A percentile compares a stretch with the other conserved stretches of the same genome.
Conservation (phyloP, 1,140 invertebrate genomes). For the Musca domestica region DNA sequence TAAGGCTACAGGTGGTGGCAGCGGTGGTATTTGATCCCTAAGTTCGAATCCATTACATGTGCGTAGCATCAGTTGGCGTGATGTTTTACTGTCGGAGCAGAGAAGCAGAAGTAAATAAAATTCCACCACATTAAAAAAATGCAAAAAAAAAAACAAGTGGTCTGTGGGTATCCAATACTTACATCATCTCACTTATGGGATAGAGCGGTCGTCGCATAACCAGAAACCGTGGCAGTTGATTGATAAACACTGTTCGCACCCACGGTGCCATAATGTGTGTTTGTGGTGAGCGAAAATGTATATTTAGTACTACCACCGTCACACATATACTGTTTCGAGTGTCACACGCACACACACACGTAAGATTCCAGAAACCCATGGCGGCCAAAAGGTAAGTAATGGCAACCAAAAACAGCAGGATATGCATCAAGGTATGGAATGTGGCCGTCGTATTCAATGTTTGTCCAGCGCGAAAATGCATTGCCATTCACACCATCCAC, state of each 20-base stretch:
- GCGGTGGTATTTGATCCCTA: constrained; percentile 60
- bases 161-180: constrained; percentile 26
- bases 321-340: constrained; percentile 84
- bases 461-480: no score
- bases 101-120: neutral
- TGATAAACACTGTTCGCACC: constrained; percentile 93
- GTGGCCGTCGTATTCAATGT: no score
- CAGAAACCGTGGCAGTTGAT: constrained; percentile 86
- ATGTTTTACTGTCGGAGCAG: constrained; percentile 40
- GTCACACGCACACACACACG: neutral
- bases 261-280: constrained; percentile 97
- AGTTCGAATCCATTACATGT: constrained; percentile 79
- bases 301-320: constrained; percentile 96
- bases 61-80: constrained; percentile 66
- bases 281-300: constrained; percentile 97
- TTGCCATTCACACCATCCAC: no score
- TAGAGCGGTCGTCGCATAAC: constrained; percentile 90
- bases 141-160: no score
- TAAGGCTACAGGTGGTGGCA: constrained; percentile 53
- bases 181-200: constrained; percentile 67
- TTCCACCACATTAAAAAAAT: neutral
- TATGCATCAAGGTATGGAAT: no score
- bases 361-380: no score
- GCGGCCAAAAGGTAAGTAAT: no score
- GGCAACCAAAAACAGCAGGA: no score